Percentiles rank a stretch among this genome's conserved stretches.
These are phyloP conservation scores for Acanthosepion pharaonis DNA, from an alignment of 2,888 invertebrate genomes.

Conservation along the genomic window DNA sequence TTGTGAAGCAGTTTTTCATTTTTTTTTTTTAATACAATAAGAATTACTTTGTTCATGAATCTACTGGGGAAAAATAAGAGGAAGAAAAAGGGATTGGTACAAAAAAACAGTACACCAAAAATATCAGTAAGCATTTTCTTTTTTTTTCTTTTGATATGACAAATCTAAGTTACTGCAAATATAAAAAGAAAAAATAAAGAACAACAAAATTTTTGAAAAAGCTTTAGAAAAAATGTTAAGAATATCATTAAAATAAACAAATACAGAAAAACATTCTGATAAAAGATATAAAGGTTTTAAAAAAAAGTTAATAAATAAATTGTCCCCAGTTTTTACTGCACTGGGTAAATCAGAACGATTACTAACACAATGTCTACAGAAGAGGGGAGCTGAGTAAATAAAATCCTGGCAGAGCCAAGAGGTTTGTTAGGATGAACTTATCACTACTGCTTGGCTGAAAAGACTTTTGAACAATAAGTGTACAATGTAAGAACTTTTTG, in stretches of 20 bases:
- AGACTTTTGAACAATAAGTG: background rate
- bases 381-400: background rate
- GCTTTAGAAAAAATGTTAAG: background rate
- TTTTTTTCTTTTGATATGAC: background rate
- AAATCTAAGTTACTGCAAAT: background rate
- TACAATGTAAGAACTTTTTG: background rate
- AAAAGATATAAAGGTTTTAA: background rate
- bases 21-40: background rate
- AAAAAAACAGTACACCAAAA: background rate
- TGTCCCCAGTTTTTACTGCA: background rate
- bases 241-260: background rate
- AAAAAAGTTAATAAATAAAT: background rate
- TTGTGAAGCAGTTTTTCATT: background rate
- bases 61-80: background rate
- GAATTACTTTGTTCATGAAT: constrained; percentile 11
- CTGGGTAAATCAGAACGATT: background rate
- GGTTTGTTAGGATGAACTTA: background rate
- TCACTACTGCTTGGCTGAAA: background rate
- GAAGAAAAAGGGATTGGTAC: background rate
- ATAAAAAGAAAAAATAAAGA: background rate
- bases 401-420: background rate
- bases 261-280: background rate
- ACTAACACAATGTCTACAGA: background rate
- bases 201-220: background rate
- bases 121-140: background rate